These are phyloP conservation scores for Pipra filicauda DNA, from an alignment of 2,113 vertebrate species.

Conservation along the genomic window DNA sequence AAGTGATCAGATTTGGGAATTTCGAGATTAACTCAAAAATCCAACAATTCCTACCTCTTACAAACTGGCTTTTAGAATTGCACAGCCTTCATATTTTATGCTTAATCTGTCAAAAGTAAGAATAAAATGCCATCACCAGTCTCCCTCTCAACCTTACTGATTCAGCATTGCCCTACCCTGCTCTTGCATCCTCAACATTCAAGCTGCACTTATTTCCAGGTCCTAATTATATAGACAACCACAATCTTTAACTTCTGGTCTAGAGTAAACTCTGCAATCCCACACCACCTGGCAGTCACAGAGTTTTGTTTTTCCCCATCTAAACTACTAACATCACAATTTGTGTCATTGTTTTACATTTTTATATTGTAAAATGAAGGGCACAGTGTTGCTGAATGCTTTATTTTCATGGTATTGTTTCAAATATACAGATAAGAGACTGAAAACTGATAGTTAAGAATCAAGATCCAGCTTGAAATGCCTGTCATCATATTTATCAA, in stretches of 20 bases:
- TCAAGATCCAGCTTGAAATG: background rate
- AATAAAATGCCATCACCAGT: background rate
- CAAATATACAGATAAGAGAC: background rate
- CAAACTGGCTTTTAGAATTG: background rate
- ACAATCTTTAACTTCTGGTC: background rate
- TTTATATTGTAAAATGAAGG: background rate
- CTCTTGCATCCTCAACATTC: background rate
- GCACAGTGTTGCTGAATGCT: background rate
- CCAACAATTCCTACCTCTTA: background rate
- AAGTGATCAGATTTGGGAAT: background rate
- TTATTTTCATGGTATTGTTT: background rate
- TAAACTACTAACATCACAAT: background rate
- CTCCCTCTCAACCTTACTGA: background rate
- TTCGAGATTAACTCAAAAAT: background rate
- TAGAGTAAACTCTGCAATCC: background rate
- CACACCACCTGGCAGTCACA: background rate
- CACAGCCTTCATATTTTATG: background rate
- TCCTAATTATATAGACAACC: background rate
- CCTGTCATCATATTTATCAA: background rate
- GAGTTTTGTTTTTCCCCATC: background rate
- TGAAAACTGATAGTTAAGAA: background rate
- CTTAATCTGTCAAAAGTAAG: background rate
- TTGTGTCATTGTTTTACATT: background rate
- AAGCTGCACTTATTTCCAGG: background rate
- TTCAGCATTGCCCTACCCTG: background rate